These are phyloP conservation scores for Huso huso DNA, from an alignment of 2,797 vertebrate species.

Conservation along the genomic window DNA sequence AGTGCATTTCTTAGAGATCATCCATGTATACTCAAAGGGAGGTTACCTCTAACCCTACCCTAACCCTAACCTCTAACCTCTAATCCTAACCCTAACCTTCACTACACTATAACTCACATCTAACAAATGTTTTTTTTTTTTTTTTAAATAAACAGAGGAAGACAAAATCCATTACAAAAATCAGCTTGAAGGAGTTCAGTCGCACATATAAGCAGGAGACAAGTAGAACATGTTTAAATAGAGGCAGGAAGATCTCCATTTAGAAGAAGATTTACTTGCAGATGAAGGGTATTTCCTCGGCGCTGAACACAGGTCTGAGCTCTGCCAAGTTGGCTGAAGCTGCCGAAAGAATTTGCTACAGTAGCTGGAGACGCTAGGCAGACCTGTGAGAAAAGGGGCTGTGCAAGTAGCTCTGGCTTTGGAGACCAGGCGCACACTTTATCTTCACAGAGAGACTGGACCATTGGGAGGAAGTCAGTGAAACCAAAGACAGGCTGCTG, in stretches of 20 bases:
- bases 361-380: conserved; percentile 15
- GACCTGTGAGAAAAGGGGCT: conserved; percentile 12
- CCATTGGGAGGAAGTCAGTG: conserved; percentile 26
- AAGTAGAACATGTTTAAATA: too few species aligned
- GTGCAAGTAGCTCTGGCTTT: conserved; percentile 12
- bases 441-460: conserved; percentile 13
- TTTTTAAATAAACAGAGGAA: too few species aligned
- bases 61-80: too few species aligned
- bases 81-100: too few species aligned
- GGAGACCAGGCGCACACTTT: conserved; percentile 22
- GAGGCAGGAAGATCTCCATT: conserved; percentile 7
- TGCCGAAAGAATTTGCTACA: conserved; percentile 17
- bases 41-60: too few species aligned
- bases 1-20: too few species aligned
- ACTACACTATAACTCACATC: too few species aligned
- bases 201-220: too few species aligned
- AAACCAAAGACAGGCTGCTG: conserved; percentile 31
- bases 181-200: too few species aligned
- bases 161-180: too few species aligned
- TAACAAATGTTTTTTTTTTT: too few species aligned
- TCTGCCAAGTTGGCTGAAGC: conserved; percentile 15
- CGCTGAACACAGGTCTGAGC: conserved; percentile 4
- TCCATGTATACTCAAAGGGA: too few species aligned
- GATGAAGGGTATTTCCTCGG: conserved; percentile 11
- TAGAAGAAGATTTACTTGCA: conserved; percentile 5